Conservation (phyloP, 2,113 vertebrate species). For the Caracal caracal region DNA sequence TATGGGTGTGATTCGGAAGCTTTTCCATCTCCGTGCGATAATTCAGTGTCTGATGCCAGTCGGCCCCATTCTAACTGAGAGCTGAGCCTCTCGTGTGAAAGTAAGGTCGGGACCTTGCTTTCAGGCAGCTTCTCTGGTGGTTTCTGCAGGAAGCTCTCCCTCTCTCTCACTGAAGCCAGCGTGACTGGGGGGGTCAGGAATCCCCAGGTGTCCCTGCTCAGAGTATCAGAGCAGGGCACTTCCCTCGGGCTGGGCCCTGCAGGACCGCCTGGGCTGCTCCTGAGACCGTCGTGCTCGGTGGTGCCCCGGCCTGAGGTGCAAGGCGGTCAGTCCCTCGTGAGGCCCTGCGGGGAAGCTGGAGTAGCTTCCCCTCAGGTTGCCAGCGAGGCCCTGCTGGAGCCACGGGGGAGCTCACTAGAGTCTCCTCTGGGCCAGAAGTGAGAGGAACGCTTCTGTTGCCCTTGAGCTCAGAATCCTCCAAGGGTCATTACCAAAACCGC, state of each 20-base stretch:
- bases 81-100: background rate
- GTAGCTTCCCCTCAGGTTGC: background rate
- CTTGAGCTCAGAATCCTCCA: background rate
- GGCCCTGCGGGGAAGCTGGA: background rate
- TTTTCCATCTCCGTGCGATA: background rate
- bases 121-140: background rate
- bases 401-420: background rate
- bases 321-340: background rate
- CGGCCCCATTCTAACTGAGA: background rate
- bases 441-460: background rate
- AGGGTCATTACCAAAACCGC: background rate
- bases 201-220: background rate
- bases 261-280: background rate
- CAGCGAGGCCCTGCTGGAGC: background rate
- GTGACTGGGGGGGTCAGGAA: background rate
- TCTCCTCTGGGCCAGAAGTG: too few species aligned
- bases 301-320: too few species aligned
- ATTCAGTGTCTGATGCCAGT: background rate
- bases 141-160: background rate
- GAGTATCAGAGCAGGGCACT: background rate
- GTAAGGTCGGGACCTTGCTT: background rate
- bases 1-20: background rate
- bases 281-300: rapidly evolving
- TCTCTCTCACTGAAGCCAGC: background rate
- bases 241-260: background rate